These are phyloP conservation scores for Rhopalosiphum padi DNA, from an alignment of 1,140 invertebrate species.

Conservation along the genomic window DNA sequence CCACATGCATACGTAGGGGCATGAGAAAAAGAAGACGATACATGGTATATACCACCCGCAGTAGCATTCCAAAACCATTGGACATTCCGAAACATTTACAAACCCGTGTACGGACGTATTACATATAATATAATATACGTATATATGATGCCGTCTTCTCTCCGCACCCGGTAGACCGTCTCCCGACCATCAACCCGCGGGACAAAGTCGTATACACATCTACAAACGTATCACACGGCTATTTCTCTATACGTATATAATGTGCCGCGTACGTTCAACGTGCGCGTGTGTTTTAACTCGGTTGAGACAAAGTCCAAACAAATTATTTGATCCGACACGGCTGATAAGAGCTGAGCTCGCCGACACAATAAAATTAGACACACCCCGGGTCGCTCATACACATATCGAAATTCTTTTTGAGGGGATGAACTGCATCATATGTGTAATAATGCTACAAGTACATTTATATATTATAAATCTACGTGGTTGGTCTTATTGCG, in stretches of 20 bases:
- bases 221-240: neutral
- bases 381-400: neutral
- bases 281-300: neutral
- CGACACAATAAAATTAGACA: slow-evolving; percentile 51
- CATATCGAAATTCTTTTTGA: slow-evolving; percentile 17
- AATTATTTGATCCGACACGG: slow-evolving; percentile 48
- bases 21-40: neutral
- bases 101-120: too few relatives aligned
- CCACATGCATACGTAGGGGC: neutral
- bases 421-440: neutral
- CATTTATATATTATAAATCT: neutral
- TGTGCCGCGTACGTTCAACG: neutral
- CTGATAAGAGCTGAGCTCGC: slow-evolving; percentile 30
- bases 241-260: neutral
- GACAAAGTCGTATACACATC: neutral
- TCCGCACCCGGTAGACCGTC: neutral
- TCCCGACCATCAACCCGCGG: neutral
- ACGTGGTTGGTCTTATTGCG: neutral
- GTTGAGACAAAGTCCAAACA: slow-evolving; percentile 33
- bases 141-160: neutral
- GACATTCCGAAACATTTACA: slow-evolving; percentile 44
- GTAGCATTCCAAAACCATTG: slow-evolving; percentile 51
- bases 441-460: neutral
- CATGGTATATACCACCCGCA: slow-evolving; percentile 31
- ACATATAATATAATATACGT: neutral